These are phyloP conservation scores for Lissonota sp. DNA, from an alignment of 2,888 invertebrate species.

Conservation along the genomic window DNA sequence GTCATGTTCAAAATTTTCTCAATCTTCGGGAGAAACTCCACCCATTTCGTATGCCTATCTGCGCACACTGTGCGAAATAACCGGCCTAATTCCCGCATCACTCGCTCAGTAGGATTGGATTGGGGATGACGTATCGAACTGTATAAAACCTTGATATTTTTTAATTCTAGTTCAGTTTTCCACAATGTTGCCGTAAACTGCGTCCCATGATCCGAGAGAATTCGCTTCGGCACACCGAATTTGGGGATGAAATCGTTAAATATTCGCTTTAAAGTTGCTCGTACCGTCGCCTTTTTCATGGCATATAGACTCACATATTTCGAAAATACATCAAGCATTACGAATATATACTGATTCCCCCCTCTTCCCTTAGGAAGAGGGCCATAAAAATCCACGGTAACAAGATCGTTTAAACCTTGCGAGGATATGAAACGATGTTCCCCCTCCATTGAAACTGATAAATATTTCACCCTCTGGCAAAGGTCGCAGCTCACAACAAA, in stretches of 20 bases:
- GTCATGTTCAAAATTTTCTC: constrained; percentile 6
- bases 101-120: constrained; percentile 32
- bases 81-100: constrained; percentile 24
- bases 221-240: constrained; percentile 9
- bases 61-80: constrained; percentile 18
- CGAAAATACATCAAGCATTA: constrained; percentile 41
- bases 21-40: constrained; percentile 4
- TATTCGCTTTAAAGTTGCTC: constrained; percentile 3
- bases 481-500: constrained; percentile 43
- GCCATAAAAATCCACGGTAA: constrained; percentile 60
- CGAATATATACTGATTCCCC: constrained; percentile 54
- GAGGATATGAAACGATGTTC: constrained; percentile 34
- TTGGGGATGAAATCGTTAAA: constrained; percentile 11
- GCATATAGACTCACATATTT: constrained; percentile 52
- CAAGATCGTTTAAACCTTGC: constrained; percentile 29
- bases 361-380: constrained; percentile 49
- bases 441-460: constrained; percentile 42
- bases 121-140: constrained; percentile 35
- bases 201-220: constrained; percentile 24
- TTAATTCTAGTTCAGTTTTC: neutral
- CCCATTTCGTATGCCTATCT: constrained; percentile 7
- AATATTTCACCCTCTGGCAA: constrained; percentile 57
- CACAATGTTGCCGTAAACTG: constrained; percentile 22
- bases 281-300: constrained; percentile 43
- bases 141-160: constrained; percentile 1